phyloP scores from a whole-genome alignment of 2,888 invertebrate genomes.

The Cabera pusaria region DNA sequence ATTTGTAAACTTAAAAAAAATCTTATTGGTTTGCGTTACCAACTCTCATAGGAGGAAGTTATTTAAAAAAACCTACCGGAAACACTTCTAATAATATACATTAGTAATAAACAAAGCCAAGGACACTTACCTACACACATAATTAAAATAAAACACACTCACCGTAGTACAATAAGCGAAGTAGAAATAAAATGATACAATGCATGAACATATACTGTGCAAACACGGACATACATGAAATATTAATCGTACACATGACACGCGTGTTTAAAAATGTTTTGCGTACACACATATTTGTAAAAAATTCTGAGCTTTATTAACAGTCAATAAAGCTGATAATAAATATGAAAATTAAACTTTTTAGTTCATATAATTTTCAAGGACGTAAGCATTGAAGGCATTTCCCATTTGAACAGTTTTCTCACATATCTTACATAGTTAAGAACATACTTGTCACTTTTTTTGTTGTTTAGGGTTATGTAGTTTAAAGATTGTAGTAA shows the following conservation, averaged over 20 bases:
- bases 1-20: no score
- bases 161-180: constrained; percentile 19
- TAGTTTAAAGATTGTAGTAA: no score
- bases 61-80: no score
- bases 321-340: constrained; percentile 6
- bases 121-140: constrained; percentile 1
- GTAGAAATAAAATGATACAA: constrained; percentile 28
- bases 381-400: constrained; percentile 37
- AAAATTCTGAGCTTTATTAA: constrained; percentile 21
- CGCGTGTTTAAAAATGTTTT: constrained; percentile 32
- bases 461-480: no score
- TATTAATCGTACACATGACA: constrained; percentile 34
- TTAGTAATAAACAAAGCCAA: constrained; percentile 5
- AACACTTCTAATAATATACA: no score
- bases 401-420: no score
- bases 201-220: constrained; percentile 29
- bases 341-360: constrained; percentile 2
- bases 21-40: no score
- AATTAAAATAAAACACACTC: constrained; percentile 10
- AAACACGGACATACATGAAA: constrained; percentile 30
- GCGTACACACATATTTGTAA: constrained; percentile 12
- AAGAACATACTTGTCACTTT: no score
- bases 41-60: no score
- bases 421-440: no score
- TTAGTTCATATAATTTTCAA: constrained; percentile 4